These are phyloP conservation scores for Oreamnos americanus DNA, from an alignment of 2,113 vertebrate species.

Conservation along the genomic window DNA sequence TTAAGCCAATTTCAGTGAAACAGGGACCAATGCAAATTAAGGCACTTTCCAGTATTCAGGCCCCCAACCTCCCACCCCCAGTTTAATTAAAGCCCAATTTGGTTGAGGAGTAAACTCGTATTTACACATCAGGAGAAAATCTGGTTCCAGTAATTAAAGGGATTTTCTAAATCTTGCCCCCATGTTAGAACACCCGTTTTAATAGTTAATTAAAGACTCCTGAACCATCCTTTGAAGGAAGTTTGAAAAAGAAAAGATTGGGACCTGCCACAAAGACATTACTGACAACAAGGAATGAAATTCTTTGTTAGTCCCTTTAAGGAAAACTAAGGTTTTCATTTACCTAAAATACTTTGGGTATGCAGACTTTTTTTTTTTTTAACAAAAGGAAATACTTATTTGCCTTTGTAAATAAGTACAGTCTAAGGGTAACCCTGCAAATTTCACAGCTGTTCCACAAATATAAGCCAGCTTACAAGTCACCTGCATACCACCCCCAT, in stretches of 20 bases:
- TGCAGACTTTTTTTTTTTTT: constrained; percentile 3
- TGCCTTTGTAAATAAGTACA: constrained; percentile 1
- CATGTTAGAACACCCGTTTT: constrained; percentile 71
- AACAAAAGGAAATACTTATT: constrained; percentile 41
- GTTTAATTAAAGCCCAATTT: constrained; percentile 74
- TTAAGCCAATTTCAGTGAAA: constrained; percentile 47
- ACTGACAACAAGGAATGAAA: constrained; percentile 52
- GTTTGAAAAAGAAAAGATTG: constrained; percentile 64
- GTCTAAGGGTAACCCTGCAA: not conserved
- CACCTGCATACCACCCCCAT: not conserved
- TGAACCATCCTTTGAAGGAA: constrained; percentile 74
- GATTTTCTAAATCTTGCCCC: constrained; percentile 78
- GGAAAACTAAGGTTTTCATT: constrained; percentile 60
- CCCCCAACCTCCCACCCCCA: not conserved
- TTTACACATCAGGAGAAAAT: constrained; percentile 78
- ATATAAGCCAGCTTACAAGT: not conserved
- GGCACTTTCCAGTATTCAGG: constrained; percentile 51
- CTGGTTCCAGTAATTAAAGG: constrained; percentile 80
- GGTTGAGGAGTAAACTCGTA: constrained; percentile 68
- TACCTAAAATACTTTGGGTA: constrained; percentile 34
- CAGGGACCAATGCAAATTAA: constrained; percentile 68
- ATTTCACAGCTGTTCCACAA: not conserved
- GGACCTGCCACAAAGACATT: constrained; percentile 37
- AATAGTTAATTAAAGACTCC: constrained; percentile 79
- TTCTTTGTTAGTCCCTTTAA: constrained; percentile 57